Evolutionary conservation across 2,888 invertebrate genomes (phyloP), one percentile per base, ranked within the genome.

Genomic region (Molanna angustata): DNA sequence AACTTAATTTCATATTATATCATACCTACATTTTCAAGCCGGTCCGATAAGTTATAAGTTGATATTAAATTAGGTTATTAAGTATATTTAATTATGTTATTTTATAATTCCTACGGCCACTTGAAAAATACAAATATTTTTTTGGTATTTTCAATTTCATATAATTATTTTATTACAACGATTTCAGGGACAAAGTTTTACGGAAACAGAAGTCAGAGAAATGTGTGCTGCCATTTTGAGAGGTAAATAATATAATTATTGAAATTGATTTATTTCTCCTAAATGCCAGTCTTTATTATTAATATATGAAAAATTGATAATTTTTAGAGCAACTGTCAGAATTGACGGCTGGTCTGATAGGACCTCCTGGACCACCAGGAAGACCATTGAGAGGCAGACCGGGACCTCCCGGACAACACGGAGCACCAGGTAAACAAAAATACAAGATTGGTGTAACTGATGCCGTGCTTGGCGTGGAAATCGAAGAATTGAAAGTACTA

Each of bases 221-320:
- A 86, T 94, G 62, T 92, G 92, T 66, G 83, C 86, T 61, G 81
- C 83, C 43, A 82, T 93, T 42, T 76, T 93, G 41, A 80, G 88
- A 80, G 90, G 91, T 90, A 72, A 61, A 13, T 9, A 35, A 4
- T 14, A 35, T 35, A 35, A 35, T 35, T 11, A 13, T n/a, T 9
- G 6, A 11, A 14, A 9, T 6, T 35, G 9, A 13, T 35, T 6
- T 35, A 13, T 35, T 35, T 9, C 35, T n/a, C 9, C 14, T 11
- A 35, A 35, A 11, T 11, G 13, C 4, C n/a, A n/a, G 9, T 35
- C 7, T 13, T 9, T 4, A 35, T 35, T 6, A 6, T 35, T 35
- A 6, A 9, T n/a, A 11, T 35, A 11, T 35, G 4, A 35, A 35
- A 35, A 4, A 35, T 35, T 6, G 11, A 27, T 27, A 27, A 27